Evolutionary conservation across 2,888 invertebrate species (phyloP).

Genomic region (Eumacrocentrus americanus): DNA sequence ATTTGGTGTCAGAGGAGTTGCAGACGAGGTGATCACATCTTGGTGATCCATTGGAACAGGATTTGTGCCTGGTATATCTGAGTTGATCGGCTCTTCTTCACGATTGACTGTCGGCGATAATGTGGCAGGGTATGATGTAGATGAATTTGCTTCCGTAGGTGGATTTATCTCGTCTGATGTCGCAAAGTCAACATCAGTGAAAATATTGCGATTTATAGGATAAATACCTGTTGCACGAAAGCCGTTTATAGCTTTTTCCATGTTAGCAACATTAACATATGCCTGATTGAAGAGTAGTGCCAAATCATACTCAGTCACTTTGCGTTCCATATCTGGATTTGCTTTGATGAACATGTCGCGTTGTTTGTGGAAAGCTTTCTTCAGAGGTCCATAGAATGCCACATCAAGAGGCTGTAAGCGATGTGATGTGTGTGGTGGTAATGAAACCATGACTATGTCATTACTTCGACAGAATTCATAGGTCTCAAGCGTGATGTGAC

Average conservation of each 20-base stretch:
- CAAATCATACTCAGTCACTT: constrained; percentile 34
- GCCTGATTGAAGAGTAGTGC: constrained; percentile 31
- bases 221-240: constrained; percentile 33
- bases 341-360: no score
- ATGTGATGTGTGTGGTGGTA: constrained; percentile 45
- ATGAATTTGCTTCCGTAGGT: no score
- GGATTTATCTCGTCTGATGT: no score
- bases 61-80: no score
- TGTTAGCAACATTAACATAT: constrained; percentile 27
- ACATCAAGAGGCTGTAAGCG: constrained; percentile 41
- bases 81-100: no score
- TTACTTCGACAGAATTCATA: constrained; percentile 36
- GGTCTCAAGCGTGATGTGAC: constrained; percentile 40
- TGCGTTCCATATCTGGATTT: no score
- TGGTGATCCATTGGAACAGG: no score
- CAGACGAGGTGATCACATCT: no score
- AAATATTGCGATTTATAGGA: constrained; percentile 31
- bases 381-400: constrained; percentile 41
- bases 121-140: no score
- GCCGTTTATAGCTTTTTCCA: constrained; percentile 29
- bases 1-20: no score
- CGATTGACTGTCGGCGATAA: no score
- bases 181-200: constrained; percentile 32
- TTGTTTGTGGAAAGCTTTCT: constrained; percentile 36
- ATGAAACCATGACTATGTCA: constrained; percentile 38